Evolutionary conservation across 2,888 invertebrate genomes (phyloP).

Genomic region (Hyles lineata): DNA sequence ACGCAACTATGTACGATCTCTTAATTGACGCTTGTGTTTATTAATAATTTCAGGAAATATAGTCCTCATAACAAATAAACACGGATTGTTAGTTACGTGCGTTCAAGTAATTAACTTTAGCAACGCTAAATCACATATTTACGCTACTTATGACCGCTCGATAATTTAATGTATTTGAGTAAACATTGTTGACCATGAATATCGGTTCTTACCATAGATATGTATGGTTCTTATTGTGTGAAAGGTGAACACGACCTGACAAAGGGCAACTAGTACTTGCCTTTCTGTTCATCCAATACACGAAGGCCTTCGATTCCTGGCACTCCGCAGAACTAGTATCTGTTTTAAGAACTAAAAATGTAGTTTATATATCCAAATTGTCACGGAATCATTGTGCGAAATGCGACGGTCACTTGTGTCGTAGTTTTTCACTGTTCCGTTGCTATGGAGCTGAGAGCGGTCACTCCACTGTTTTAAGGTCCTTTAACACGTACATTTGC

Average conservation of each 20-base stretch:
- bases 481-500: constrained; percentile 36
- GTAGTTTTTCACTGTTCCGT: constrained; percentile 73
- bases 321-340: constrained; percentile 68
- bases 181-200: constrained; percentile 67
- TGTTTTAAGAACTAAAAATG: constrained; percentile 54
- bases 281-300: constrained; percentile 83
- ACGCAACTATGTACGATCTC: constrained; percentile 11
- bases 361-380: constrained; percentile 56
- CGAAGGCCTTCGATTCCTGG: constrained; percentile 70
- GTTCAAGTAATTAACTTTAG: constrained; percentile 6
- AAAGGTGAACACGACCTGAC: constrained; percentile 63
- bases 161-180: constrained; percentile 47
- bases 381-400: constrained; percentile 72
- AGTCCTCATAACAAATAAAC: constrained; percentile 19
- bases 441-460: constrained; percentile 67
- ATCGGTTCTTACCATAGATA: constrained; percentile 43
- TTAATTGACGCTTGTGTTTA: constrained; percentile 10
- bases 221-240: constrained; percentile 41
- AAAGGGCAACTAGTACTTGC: constrained; percentile 75
- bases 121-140: constrained; percentile 18
- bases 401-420: constrained; percentile 74
- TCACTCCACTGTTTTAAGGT: constrained; percentile 58
- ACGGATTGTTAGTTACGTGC: constrained; percentile 9
- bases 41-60: constrained; percentile 18
- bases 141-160: constrained; percentile 5